These are phyloP conservation scores for Streptopelia turtur DNA, from an alignment of 2,797 vertebrate genomes.

Conservation along the genomic window DNA sequence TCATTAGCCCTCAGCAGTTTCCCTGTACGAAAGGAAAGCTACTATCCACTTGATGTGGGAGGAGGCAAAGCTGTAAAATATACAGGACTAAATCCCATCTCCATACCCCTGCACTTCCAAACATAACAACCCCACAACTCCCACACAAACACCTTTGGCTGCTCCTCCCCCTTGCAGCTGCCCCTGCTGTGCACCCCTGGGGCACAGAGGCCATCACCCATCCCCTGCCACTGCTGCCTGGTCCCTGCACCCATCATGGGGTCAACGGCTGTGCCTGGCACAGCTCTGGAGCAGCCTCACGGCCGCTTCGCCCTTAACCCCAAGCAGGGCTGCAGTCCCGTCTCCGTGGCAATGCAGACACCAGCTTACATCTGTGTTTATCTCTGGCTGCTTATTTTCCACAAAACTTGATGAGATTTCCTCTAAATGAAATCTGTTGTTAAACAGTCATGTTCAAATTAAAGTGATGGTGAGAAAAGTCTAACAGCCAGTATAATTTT, in stretches of 20 bases:
- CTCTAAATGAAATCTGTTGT: neutral
- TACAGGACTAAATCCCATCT: fast-evolving
- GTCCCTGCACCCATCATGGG: neutral
- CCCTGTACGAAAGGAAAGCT: neutral
- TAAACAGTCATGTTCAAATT: neutral
- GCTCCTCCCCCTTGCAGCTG: neutral
- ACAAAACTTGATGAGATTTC: neutral
- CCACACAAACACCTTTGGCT: neutral
- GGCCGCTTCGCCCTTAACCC: neutral
- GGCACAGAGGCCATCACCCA: fast-evolving
- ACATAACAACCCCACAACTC: neutral
- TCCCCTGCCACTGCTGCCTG: neutral
- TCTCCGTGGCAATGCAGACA: neutral
- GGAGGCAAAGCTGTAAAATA: neutral
- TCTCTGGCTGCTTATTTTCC: neutral
- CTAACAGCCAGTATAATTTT: neutral
- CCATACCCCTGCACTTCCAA: neutral
- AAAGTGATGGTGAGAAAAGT: neutral
- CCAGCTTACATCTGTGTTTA: neutral
- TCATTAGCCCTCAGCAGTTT: neutral
- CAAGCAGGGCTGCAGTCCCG: neutral
- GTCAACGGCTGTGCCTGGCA: too few species aligned
- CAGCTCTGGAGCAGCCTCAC: neutral
- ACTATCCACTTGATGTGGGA: neutral
- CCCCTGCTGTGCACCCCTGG: fast-evolving